These are phyloP conservation scores for Sarotherodon lohbergeri DNA, from an alignment of 2,113 vertebrate genomes.

Conservation along the genomic window DNA sequence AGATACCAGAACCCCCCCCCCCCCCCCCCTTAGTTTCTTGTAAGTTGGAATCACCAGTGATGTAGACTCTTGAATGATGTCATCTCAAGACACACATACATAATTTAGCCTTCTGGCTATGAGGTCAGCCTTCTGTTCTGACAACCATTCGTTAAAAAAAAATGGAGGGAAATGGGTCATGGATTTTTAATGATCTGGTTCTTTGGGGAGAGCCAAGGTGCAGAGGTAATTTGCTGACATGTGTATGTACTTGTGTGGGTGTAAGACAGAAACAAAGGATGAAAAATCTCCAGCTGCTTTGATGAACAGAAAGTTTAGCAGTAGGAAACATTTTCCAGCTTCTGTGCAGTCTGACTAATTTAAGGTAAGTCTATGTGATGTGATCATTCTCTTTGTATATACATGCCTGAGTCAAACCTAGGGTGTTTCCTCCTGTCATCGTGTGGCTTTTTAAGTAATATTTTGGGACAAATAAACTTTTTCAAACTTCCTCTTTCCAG, in stretches of 20 bases:
- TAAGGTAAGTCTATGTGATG: constrained; percentile 12
- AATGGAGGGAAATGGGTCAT: neutral
- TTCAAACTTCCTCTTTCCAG: neutral
- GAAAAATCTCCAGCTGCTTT: neutral
- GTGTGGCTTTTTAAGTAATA: neutral
- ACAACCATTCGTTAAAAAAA: neutral
- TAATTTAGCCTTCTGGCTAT: constrained; percentile 17
- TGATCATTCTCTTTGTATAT: neutral
- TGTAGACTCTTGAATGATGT: constrained; percentile 21
- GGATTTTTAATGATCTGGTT: constrained; percentile 40
- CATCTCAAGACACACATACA: constrained; percentile 12
- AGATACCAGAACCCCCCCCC: too few species aligned
- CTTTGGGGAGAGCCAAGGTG: neutral
- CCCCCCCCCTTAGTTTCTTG: neutral
- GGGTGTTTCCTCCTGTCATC: neutral
- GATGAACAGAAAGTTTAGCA: neutral
- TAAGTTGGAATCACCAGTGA: neutral
- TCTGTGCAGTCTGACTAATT: neutral
- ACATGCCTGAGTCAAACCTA: neutral
- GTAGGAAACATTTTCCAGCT: neutral
- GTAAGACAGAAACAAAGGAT: neutral
- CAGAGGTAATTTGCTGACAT: neutral
- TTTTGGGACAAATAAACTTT: neutral
- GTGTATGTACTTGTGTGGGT: neutral
- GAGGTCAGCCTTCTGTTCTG: constrained; percentile 4